Evolutionary conservation across 37 sponge, comb jelly and placozoan genomes (phyloP).

Genomic region (Beroe ovata): DNA sequence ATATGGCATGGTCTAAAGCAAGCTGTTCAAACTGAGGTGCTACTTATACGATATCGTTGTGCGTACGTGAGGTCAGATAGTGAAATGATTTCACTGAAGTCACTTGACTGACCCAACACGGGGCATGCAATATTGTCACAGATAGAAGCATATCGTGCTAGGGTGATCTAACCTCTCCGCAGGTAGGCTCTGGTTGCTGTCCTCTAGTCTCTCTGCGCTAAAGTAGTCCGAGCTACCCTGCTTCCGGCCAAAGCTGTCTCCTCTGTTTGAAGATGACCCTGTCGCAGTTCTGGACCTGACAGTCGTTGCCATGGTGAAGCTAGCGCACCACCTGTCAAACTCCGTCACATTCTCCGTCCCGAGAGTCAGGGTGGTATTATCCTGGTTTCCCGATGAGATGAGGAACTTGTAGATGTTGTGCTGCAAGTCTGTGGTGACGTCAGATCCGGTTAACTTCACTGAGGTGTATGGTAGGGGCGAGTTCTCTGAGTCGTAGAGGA

Average conservation of each 20-base stretch:
- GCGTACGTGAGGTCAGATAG: too few relatives aligned
- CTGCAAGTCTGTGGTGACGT: not conserved
- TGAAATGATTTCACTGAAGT: too few relatives aligned
- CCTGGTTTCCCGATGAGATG: not conserved
- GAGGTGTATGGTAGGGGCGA: constrained; percentile 43
- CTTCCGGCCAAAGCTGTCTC: constrained; percentile 38
- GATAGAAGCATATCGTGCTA: too few relatives aligned
- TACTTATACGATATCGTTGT: too few relatives aligned
- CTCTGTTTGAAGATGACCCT: constrained; percentile 14
- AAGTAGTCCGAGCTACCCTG: constrained; percentile 1
- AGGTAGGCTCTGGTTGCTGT: constrained; percentile 62
- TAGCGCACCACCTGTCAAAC: constrained; percentile 30
- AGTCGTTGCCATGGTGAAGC: constrained; percentile 55
- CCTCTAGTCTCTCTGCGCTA: constrained; percentile 56
- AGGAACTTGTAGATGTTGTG: constrained; percentile 24
- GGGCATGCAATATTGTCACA: too few relatives aligned
- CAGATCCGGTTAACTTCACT: constrained; percentile 48
- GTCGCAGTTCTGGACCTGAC: constrained; percentile 34
- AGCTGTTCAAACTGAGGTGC: too few relatives aligned
- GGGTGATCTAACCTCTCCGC: constrained; percentile 60
- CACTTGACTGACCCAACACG: too few relatives aligned
- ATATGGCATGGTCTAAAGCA: too few relatives aligned
- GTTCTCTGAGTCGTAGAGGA: constrained; percentile 62
- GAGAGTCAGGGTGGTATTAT: constrained; percentile 22
- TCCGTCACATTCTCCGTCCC: constrained; percentile 38